Evolutionary conservation across 2,113 vertebrate genomes (phyloP).

Genomic region (Hemicordylus capensis): DNA sequence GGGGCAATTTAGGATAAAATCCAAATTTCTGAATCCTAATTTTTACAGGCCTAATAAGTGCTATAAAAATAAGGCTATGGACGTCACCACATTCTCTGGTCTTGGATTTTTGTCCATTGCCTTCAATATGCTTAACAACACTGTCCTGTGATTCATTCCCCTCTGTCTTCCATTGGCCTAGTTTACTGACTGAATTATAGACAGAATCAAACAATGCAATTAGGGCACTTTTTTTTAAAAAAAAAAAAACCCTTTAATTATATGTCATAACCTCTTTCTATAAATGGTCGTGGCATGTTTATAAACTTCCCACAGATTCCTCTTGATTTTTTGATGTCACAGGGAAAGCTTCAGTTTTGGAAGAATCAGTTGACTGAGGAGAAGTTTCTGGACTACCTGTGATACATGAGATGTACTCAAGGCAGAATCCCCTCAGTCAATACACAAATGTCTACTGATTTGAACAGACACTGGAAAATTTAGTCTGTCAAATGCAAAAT

Average conservation of each 20-base stretch:
- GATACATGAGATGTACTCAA: not conserved
- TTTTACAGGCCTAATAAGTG: too few species aligned
- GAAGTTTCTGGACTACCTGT: not conserved
- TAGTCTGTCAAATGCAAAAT: not conserved
- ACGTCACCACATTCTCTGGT: fast-evolving
- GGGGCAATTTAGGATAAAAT: too few species aligned
- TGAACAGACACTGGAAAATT: not conserved
- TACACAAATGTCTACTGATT: not conserved
- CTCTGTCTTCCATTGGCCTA: not conserved
- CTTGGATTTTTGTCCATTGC: fast-evolving
- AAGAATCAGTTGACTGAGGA: not conserved
- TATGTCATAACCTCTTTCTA: conserved; percentile 36
- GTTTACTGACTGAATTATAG: not conserved
- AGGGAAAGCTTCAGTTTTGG: not conserved
- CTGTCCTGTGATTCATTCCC: not conserved
- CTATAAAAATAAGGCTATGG: not conserved
- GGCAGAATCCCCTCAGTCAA: fast-evolving
- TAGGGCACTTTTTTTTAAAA: conserved; percentile 11
- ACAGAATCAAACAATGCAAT: not conserved
- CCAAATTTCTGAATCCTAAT: too few species aligned
- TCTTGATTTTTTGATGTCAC: conserved; percentile 32
- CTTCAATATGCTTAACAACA: not conserved
- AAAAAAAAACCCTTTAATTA: conserved; percentile 38
- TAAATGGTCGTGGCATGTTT: not conserved
- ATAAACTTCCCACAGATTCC: conserved; percentile 26